Conservation (phyloP, 2,888 invertebrate species). For the Diarsia rubi region DNA sequence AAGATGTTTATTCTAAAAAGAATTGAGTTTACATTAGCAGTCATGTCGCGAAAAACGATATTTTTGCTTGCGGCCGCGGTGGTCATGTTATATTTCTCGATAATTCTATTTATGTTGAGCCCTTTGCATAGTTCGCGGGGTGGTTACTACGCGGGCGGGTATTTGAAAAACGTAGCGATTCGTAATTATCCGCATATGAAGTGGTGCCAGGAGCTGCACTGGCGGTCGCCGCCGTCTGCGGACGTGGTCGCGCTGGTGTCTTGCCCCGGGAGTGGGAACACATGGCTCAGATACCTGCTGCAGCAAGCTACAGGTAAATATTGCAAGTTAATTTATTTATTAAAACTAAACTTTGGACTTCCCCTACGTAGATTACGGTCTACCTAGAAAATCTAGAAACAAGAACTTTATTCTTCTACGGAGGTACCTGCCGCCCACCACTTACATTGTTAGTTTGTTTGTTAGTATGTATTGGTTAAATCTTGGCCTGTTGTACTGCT, state of each 20-base stretch:
- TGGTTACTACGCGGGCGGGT: constrained; percentile 75
- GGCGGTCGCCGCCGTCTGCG: constrained; percentile 85
- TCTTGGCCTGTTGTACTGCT: too few species aligned
- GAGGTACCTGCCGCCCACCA: too few species aligned
- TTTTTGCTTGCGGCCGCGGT: constrained; percentile 81
- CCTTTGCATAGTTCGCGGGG: constrained; percentile 79
- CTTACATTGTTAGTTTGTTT: too few species aligned
- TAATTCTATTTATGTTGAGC: constrained; percentile 84
- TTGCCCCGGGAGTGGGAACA: constrained; percentile 96
- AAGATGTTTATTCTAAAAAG: constrained; percentile 49
- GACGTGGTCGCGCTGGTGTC: constrained; percentile 93
- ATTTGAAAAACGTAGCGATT: constrained; percentile 78
- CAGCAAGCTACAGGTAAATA: constrained; percentile 94
- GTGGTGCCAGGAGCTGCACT: constrained; percentile 90
- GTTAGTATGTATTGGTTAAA: too few species aligned
- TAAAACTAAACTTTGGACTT: too few species aligned
- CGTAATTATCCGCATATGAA: constrained; percentile 78
- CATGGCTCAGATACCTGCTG: constrained; percentile 95
- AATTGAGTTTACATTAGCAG: constrained; percentile 38
- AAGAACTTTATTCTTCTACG: too few species aligned
- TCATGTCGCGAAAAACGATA: constrained; percentile 84
- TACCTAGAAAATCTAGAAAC: too few species aligned
- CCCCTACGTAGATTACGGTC: too few species aligned
- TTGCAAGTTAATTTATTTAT: not conserved
- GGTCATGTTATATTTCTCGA: constrained; percentile 84